Conservation (phyloP, 2,113 vertebrate species). For the Hyla sarda region DNA sequence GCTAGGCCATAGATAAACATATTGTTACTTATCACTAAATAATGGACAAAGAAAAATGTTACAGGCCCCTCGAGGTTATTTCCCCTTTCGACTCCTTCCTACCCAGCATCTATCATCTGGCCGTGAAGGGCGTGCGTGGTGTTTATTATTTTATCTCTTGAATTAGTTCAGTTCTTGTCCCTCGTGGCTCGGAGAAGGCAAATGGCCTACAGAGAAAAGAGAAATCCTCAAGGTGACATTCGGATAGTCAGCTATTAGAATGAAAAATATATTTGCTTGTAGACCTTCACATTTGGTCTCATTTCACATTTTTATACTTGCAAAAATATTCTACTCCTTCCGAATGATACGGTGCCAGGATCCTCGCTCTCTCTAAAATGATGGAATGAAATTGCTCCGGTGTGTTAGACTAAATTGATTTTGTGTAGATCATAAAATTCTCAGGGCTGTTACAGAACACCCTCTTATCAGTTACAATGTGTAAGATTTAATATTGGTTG, state of each 20-base stretch:
- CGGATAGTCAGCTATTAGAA: constrained; percentile 37
- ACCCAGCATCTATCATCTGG: background rate
- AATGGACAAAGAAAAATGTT: background rate
- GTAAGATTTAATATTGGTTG: constrained; percentile 3
- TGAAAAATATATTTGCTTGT: constrained; percentile 54
- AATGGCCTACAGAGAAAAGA: constrained; percentile 24
- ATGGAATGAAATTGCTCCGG: constrained; percentile 59
- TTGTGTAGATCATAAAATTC: constrained; percentile 59
- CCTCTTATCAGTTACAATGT: constrained; percentile 54
- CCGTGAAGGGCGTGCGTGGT: background rate
- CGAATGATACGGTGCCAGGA: constrained; percentile 44
- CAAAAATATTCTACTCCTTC: constrained; percentile 43
- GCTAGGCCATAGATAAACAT: no score
- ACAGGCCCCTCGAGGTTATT: background rate
- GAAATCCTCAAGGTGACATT: constrained; percentile 51
- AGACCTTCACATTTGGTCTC: constrained; percentile 54
- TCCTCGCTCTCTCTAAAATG: constrained; percentile 27
- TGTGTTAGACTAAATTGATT: constrained; percentile 59
- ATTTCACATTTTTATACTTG: constrained; percentile 55
- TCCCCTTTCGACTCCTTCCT: background rate
- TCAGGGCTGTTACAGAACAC: constrained; percentile 44
- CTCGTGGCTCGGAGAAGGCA: constrained; percentile 13
- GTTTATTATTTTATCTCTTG: constrained; percentile 5
- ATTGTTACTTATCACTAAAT: background rate
- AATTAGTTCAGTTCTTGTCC: constrained; percentile 28